Percentiles rank a stretch among this genome's conserved stretches.
Evolutionary conservation across 2,113 vertebrate genomes (phyloP).

Genomic region (Sprattus sprattus): DNA sequence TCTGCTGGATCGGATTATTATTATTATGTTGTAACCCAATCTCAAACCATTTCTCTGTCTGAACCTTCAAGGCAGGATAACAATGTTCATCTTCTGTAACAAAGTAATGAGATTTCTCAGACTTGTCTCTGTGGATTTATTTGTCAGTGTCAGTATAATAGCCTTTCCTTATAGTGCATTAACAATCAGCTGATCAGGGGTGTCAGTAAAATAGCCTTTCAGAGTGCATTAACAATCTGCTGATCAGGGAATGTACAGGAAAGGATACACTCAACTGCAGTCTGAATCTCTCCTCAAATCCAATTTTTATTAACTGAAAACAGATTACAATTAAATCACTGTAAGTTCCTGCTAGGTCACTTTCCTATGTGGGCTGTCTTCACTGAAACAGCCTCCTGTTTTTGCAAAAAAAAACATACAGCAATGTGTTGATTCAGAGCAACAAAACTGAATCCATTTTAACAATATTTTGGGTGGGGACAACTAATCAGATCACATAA

Average conservation of each 20-base stretch:
- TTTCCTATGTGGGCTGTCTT: background rate
- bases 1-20: background rate
- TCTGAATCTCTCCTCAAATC: background rate
- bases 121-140: background rate
- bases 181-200: background rate
- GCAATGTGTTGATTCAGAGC: background rate
- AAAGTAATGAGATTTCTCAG: background rate
- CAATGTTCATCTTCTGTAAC: background rate
- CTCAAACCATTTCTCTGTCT: background rate
- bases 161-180: background rate
- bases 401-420: background rate
- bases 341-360: background rate
- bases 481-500: background rate
- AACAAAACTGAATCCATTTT: background rate
- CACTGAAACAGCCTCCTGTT: background rate
- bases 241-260: background rate
- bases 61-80: background rate
- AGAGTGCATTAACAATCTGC: background rate
- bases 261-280: background rate
- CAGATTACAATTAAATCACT: background rate
- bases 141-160: background rate
- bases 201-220: background rate
- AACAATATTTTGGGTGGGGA: background rate
- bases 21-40: background rate
- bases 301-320: background rate